phyloP scores from a whole-genome alignment of 2,113 vertebrate genomes.

The Scytalopus superciliaris region DNA sequence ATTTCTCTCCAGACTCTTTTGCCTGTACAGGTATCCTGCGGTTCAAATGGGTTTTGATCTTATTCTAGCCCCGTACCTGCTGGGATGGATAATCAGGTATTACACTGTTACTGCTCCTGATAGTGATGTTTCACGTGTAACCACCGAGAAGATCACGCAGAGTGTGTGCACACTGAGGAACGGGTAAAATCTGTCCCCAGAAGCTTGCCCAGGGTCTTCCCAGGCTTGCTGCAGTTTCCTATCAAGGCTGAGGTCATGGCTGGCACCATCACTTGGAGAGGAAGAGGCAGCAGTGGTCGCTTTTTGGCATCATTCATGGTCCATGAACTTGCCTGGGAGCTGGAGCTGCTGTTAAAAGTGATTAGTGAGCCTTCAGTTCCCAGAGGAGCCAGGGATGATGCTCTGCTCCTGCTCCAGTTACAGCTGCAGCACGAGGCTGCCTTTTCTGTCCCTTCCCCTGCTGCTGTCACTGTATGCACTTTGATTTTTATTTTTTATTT shows the following conservation, averaged over 20 bases:
- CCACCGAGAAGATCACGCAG: accelerated
- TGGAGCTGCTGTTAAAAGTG: background rate
- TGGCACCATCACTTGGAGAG: background rate
- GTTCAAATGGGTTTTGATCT: background rate
- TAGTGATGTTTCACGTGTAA: background rate
- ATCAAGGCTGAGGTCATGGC: accelerated
- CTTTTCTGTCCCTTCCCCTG: background rate
- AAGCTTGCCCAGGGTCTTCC: background rate
- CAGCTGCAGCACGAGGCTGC: background rate
- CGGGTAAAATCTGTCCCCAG: background rate
- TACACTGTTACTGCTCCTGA: background rate
- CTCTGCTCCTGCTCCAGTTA: background rate
- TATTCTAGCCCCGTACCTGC: accelerated
- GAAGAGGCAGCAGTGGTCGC: background rate
- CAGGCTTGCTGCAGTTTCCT: accelerated
- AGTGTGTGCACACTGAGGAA: background rate
- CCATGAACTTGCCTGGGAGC: background rate
- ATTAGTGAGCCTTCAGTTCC: background rate
- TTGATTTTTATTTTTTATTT: background rate
- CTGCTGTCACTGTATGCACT: background rate
- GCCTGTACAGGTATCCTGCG: background rate
- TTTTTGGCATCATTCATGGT: accelerated
- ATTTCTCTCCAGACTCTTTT: background rate
- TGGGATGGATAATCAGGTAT: background rate
- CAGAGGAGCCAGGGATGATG: background rate